Evolutionary conservation across 1,140 invertebrate genomes (phyloP), one percentile per base, ranked within the genome.

Genomic region (Drosophila kohkoa): DNA sequence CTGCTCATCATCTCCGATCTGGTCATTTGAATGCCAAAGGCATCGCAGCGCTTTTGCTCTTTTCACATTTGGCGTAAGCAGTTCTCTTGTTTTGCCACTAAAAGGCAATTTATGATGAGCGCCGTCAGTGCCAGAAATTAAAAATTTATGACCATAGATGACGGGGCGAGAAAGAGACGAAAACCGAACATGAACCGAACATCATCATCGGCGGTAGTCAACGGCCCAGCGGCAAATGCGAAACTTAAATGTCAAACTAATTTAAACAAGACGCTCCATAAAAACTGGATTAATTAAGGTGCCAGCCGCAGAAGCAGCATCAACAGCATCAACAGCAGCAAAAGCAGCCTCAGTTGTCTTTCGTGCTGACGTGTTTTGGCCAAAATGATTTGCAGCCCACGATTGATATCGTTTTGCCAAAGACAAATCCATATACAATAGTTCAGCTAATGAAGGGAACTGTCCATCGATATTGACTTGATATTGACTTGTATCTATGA

Each of bases 171-270:
- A 28, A 59, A 73, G 41, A 60, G 41, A 60, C 49, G 16, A 67
- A 59, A 60, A 38, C 41, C 16, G 41, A 59, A 54, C 48, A 30
- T 43, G 15, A 77, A 52, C 38, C 55, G 63, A 51, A 30, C 54
- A 52, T 45, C 63, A 51, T 20, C 54, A 52, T 45, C 63, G 75
- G 58, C 75, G 45, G 46, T 76, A 69, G 60, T 48, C 63, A 75
- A 59, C 73, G 32, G 64, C 75, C 64, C 60, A 77, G 60, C 60
- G 10, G 68, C 68, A 63, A 68, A 70, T 70, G 65, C 83, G 38
- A 80, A 81, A 70, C 85, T 85, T 85, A 89, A 89, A 89, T 89
- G 85, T 89, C 85, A 89, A 89, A 89, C 85, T 89, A 89, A 89
- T 89, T 89, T 89, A 90, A 81, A 75, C 85, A 76, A 89, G 75